A percentile compares a stretch with the other conserved stretches of the same genome.
Evolutionary conservation across 2,888 invertebrate genomes (phyloP).

Genomic region (Drosophila aldrichi): DNA sequence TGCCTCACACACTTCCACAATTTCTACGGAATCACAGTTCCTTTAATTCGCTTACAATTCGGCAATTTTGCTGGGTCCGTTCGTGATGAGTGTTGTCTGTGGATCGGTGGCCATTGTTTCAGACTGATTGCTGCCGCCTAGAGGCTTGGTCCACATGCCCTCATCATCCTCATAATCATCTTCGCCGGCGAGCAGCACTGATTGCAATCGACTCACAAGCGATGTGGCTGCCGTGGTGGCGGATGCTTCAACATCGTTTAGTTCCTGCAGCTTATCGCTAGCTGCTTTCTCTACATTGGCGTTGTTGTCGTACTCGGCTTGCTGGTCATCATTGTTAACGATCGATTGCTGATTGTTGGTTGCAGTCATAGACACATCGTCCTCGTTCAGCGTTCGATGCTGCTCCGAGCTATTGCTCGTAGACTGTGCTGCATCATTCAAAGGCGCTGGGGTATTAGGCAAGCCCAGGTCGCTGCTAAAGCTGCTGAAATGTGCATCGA

Average conservation of each 20-base stretch:
- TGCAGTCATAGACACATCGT: constrained; percentile 39
- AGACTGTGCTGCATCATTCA: constrained; percentile 11
- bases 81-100: constrained; percentile 49
- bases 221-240: constrained; percentile 46
- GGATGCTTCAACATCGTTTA: constrained; percentile 44
- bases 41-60: constrained; percentile 67
- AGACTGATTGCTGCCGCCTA: constrained; percentile 63
- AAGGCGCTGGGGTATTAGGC: constrained; percentile 37
- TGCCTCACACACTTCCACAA: not conserved
- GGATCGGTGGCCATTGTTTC: constrained; percentile 38
- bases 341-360: constrained; percentile 10
- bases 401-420: constrained; percentile 20
- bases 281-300: constrained; percentile 82
- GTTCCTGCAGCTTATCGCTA: constrained; percentile 45
- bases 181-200: constrained; percentile 72
- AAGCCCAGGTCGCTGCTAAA: constrained; percentile 80
- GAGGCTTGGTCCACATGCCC: constrained; percentile 83
- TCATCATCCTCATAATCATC: constrained; percentile 82
- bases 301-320: constrained; percentile 83
- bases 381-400: constrained; percentile 33
- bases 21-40: not conserved
- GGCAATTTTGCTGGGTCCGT: constrained; percentile 72
- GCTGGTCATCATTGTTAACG: constrained; percentile 41
- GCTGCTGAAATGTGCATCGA: constrained; percentile 83
- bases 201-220: constrained; percentile 65